These are phyloP conservation scores for Helobdella robusta DNA, from an alignment of 2,888 invertebrate genomes.

Conservation along the genomic window DNA sequence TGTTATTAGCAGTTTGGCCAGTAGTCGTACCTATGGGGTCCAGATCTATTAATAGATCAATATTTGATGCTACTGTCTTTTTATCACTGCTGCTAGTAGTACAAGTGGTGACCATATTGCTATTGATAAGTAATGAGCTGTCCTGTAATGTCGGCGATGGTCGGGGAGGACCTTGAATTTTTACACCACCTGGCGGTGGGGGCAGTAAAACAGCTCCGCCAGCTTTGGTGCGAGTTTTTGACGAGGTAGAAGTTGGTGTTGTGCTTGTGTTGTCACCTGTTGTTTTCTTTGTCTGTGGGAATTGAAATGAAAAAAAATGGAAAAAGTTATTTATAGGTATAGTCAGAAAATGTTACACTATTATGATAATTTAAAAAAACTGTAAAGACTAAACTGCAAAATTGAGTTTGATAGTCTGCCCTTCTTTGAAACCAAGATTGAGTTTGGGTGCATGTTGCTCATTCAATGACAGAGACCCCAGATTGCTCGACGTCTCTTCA, in stretches of 20 bases:
- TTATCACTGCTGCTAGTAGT: neutral
- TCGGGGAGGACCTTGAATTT: slow-evolving; percentile 61
- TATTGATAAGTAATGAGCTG: no score
- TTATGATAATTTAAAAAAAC: no score
- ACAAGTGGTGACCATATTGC: neutral
- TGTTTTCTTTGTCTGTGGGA: slow-evolving; percentile 38
- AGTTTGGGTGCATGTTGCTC: slow-evolving; percentile 67
- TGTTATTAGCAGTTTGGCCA: slow-evolving; percentile 24
- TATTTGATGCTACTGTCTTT: neutral
- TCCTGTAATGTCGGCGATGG: neutral
- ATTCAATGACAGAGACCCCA: neutral
- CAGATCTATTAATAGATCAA: slow-evolving; percentile 15
- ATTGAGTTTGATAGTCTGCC: slow-evolving; percentile 97
- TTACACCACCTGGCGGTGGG: slow-evolving; percentile 74
- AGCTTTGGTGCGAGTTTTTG: slow-evolving; percentile 57
- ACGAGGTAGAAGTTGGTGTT: slow-evolving; percentile 33
- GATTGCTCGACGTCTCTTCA: slow-evolving; percentile 50
- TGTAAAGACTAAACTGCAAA: slow-evolving; percentile 55
- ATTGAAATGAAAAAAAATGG: neutral
- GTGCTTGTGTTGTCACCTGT: slow-evolving; percentile 24
- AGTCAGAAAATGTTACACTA: neutral
- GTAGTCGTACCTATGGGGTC: neutral
- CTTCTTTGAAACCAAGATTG: slow-evolving; percentile 95
- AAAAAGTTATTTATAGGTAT: neutral
- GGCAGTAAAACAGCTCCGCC: slow-evolving; percentile 52